A percentile compares a stretch with the other conserved stretches of the same genome.
Evolutionary conservation across 2,113 vertebrate species (phyloP).

Genomic region (Aspiorhynchus laticeps): DNA sequence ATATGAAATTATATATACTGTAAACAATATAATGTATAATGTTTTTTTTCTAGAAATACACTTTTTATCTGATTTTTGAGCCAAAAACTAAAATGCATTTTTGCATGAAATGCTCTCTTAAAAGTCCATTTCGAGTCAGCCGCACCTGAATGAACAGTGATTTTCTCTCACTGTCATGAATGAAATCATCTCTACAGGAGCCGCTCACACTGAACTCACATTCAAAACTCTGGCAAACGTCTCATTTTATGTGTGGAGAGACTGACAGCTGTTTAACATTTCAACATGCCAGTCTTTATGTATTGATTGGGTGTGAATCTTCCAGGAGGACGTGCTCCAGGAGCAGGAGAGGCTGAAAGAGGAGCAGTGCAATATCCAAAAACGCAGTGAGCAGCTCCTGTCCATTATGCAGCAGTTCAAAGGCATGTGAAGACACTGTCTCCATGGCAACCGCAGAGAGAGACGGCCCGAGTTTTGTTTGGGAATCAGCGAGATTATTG

Average conservation of each 20-base stretch:
- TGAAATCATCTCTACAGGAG: neutral
- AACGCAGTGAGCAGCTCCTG: slow-evolving; percentile 78
- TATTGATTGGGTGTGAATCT: neutral
- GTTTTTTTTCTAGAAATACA: too few relatives aligned
- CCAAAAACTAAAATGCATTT: neutral
- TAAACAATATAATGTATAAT: too few relatives aligned
- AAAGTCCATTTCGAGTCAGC: neutral
- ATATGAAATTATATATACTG: too few relatives aligned
- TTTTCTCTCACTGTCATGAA: neutral
- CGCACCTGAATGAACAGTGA: neutral
- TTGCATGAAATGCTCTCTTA: neutral
- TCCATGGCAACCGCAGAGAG: slow-evolving; percentile 57
- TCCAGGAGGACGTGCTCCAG: slow-evolving; percentile 73
- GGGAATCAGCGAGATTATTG: slow-evolving; percentile 29
- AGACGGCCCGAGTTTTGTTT: slow-evolving; percentile 50
- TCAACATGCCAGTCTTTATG: neutral
- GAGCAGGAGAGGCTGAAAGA: slow-evolving; percentile 76
- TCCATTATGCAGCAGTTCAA: slow-evolving; percentile 86
- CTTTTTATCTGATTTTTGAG: too few relatives aligned
- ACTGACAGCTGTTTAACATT: neutral
- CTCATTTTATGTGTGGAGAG: neutral
- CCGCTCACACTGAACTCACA: neutral
- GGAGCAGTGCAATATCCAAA: slow-evolving; percentile 77
- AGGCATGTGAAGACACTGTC: slow-evolving; percentile 77
- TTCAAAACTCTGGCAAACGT: neutral